Percentiles rank a stretch among this genome's conserved stretches.
Evolutionary conservation across 1,140 invertebrate species (phyloP).

Genomic region (Amphibalanus amphitrite): DNA sequence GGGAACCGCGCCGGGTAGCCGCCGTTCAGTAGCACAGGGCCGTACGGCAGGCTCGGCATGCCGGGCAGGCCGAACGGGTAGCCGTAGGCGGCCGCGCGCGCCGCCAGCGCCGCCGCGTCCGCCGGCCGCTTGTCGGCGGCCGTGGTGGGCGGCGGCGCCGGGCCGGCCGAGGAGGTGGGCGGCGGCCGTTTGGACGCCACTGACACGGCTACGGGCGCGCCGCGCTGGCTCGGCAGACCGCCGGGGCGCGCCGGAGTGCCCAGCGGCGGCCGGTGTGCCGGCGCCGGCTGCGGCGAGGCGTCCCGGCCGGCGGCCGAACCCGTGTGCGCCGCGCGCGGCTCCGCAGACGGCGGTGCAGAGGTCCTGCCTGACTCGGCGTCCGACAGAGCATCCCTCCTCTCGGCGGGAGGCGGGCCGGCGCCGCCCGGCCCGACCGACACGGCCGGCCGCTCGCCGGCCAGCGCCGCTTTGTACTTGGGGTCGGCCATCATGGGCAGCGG

Average conservation of each 20-base stretch:
- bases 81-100: too few relatives aligned
- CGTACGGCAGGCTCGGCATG: background rate
- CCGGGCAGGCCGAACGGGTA: background rate
- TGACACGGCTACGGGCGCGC: background rate
- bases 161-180: too few relatives aligned
- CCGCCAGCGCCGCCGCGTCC: background rate
- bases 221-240: too few relatives aligned
- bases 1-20: too few relatives aligned
- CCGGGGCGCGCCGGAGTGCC: too few relatives aligned
- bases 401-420: too few relatives aligned
- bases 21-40: background rate
- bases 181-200: background rate
- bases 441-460: background rate
- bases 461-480: background rate
- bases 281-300: too few relatives aligned
- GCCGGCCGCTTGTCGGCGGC: background rate
- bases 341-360: background rate
- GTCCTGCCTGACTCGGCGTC: background rate
- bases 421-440: too few relatives aligned
- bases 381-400: background rate
- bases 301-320: too few relatives aligned
- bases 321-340: background rate
- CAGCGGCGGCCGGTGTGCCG: background rate
- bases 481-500: background rate
- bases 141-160: background rate